Conservation (phyloP, 2,888 invertebrate genomes). For the Drosophila atroscutellata region DNA sequence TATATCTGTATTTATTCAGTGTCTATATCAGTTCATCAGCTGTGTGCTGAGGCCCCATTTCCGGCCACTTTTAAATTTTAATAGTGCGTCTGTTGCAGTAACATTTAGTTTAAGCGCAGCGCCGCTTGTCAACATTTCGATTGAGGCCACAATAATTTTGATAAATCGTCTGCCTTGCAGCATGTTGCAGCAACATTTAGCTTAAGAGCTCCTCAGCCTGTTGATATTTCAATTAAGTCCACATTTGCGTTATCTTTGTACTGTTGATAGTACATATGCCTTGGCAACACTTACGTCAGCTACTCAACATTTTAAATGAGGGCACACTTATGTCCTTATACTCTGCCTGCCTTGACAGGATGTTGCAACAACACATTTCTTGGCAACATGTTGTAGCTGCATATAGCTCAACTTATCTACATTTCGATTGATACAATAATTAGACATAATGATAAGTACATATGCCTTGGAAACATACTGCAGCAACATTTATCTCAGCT, state of each 20-base stretch:
- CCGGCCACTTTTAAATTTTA: slow-evolving; percentile 1
- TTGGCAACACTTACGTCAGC: not conserved
- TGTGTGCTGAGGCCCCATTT: slow-evolving; percentile 30
- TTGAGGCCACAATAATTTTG: slow-evolving; percentile 56
- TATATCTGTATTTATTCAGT: not conserved
- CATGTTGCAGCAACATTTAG: slow-evolving; percentile 48
- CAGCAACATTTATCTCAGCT: too few relatives aligned
- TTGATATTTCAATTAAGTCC: slow-evolving; percentile 2
- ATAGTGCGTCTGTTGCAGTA: slow-evolving; percentile 10
- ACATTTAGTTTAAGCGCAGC: not conserved
- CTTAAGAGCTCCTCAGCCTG: slow-evolving; percentile 34
- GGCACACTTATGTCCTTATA: too few relatives aligned
- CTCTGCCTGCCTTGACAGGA: too few relatives aligned
- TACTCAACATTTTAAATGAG: too few relatives aligned
- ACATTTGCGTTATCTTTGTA: slow-evolving; percentile 8
- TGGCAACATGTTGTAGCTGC: too few relatives aligned
- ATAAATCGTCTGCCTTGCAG: slow-evolving; percentile 38
- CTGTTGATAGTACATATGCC: slow-evolving; percentile 11
- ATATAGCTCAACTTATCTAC: too few relatives aligned
- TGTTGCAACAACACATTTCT: too few relatives aligned
- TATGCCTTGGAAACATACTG: too few relatives aligned
- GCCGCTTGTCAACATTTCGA: not conserved
- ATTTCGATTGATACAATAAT: too few relatives aligned
- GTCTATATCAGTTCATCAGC: slow-evolving; percentile 43
- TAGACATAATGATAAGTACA: too few relatives aligned